Evolutionary conservation across 2,113 vertebrate genomes (phyloP).

Genomic region (Morone saxatilis): DNA sequence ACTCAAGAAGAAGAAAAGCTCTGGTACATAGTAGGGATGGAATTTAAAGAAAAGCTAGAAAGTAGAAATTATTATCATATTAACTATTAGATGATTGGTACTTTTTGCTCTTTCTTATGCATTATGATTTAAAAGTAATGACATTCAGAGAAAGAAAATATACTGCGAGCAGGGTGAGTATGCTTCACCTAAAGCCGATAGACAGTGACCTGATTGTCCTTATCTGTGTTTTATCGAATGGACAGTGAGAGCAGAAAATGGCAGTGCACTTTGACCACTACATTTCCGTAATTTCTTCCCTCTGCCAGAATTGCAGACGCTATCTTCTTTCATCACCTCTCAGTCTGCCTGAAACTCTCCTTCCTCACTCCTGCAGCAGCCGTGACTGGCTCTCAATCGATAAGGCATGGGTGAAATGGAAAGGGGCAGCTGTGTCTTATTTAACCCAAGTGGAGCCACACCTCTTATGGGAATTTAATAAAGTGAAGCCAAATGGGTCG

Average conservation of each 20-base stretch:
- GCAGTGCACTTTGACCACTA: conserved; percentile 20
- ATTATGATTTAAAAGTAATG: not conserved
- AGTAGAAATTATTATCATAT: not conserved
- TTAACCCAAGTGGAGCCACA: conserved; percentile 24
- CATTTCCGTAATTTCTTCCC: conserved; percentile 32
- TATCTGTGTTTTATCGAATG: conserved; percentile 44
- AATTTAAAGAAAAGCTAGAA: not conserved
- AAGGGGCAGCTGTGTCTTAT: conserved; percentile 24
- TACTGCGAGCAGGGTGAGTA: not conserved
- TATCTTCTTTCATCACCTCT: conserved; percentile 38
- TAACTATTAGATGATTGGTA: not conserved
- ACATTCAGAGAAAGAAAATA: not conserved
- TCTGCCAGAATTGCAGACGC: conserved; percentile 11
- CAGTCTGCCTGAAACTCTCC: not conserved
- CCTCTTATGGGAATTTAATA: conserved; percentile 26
- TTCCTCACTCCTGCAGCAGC: conserved; percentile 21
- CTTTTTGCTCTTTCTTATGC: not conserved
- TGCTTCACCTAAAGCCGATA: not conserved
- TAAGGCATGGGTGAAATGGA: conserved; percentile 38
- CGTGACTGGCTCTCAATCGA: conserved; percentile 24
- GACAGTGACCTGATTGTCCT: conserved; percentile 20
- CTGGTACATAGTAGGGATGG: not conserved
- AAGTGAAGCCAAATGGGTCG: conserved; percentile 9
- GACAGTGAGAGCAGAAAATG: conserved; percentile 28
- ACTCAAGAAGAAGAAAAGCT: too few species aligned